Evolutionary conservation across 2,797 vertebrate genomes (phyloP).

Genomic region (Echeneis naucrates): DNA sequence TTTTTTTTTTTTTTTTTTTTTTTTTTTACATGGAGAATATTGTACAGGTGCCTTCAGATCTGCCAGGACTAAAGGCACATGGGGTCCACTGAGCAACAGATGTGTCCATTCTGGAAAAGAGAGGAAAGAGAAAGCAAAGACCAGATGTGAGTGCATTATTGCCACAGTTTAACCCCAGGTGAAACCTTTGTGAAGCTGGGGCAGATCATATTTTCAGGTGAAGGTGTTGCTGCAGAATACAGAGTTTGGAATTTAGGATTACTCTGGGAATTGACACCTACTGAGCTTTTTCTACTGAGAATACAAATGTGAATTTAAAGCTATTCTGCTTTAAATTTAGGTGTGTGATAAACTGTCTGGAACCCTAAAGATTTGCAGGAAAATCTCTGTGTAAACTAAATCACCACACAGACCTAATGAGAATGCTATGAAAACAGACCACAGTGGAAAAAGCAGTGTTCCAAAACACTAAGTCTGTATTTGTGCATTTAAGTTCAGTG

Average conservation of each 20-base stretch:
- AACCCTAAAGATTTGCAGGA: not conserved
- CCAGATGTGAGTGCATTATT: constrained; percentile 33
- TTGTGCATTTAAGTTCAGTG: constrained; percentile 12
- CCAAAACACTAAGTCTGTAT: not conserved
- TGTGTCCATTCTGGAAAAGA: constrained; percentile 91
- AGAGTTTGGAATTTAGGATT: constrained; percentile 67
- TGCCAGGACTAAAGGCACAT: constrained; percentile 96
- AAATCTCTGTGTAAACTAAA: not conserved
- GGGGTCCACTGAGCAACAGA: constrained; percentile 99
- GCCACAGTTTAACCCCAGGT: constrained; percentile 38
- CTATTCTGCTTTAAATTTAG: constrained; percentile 20
- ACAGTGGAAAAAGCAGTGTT: not conserved
- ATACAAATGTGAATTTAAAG: constrained; percentile 51
- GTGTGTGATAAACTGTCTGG: constrained; percentile 13
- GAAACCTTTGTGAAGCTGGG: constrained; percentile 35
- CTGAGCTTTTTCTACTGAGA: constrained; percentile 51
- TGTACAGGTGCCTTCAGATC: constrained; percentile 84
- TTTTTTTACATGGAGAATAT: constrained; percentile 81
- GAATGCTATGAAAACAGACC: not conserved
- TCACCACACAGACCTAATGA: constrained; percentile 13
- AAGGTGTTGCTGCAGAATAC: constrained; percentile 1
- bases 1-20: constrained; percentile 62
- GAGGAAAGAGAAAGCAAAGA: constrained; percentile 47
- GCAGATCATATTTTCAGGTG: constrained; percentile 45
- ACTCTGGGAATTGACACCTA: constrained; percentile 39